Evolutionary conservation across 2,888 invertebrate species (phyloP), one percentile per base, ranked within the genome.

Genomic region (Cryptocephalus primarius): DNA sequence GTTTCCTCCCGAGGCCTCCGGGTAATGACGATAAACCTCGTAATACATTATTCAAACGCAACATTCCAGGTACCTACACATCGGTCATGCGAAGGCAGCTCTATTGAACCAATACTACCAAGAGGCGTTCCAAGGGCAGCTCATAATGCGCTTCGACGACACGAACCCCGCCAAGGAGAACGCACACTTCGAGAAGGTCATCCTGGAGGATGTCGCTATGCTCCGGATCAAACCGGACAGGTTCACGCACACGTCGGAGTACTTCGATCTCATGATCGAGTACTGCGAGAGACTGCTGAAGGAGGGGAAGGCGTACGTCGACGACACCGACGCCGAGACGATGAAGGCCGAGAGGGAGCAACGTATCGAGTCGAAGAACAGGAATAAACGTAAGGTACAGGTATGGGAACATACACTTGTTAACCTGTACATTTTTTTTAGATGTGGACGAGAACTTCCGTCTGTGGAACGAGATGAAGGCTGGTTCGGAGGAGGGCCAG

Each of bases 1-100:
- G 51, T 99, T 99, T 68, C 99, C 99, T n/a, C 99, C 99, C 36
- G 99, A 99, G 75, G 99, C 99, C 33, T 96, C 96, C 58, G 99
- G 95, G 77, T 92, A 69, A 36, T 36, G n/a, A n/a, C n/a, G n/a
- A n/a, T n/a, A n/a, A n/a, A 36, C 38, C 2, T 4, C n/a, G n/a
- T 6, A 12, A n/a, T 6, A 36, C 11, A 36, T 4, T 22, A 9
- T 14, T 31, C 13, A 9, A 38, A 6, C 10, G 39, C 33, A 36
- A 9, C 39, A 48, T 68, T 65, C 4, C 57, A 81, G 89, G 13
- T 93, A 85, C 70, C 76, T 99, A 14, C 99, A 99, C 67, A 93
- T 99, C 66, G 99, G 99, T 0, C 99, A 99, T 71, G 99, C 99
- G 0, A 99, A 99, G 70, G 99, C 99, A 8, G 99, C 97, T 12